Base-by-base conservation (phyloP, 2,113 vertebrate species). In the Setophaga coronata region DNA sequence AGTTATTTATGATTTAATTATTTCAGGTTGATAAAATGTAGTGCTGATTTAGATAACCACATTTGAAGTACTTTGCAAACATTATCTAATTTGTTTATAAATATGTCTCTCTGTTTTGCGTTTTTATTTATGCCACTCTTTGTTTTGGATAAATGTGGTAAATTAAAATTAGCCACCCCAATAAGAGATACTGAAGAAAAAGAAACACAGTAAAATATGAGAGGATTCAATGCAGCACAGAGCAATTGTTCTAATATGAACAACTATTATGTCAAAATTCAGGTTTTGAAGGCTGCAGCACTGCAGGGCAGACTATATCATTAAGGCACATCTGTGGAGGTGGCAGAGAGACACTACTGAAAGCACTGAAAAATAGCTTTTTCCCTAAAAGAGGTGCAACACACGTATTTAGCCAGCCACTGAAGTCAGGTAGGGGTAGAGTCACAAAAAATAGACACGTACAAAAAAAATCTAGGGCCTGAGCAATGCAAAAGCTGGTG, bases 1-100 rank as follows among this genome's bases (percentile, higher is more conserved):
- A 57, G 64, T 78, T 92, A 89, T 81, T 95, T 82, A 42, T 87
- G 24, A 74, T 87, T 71, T 91, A 80, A 93, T 95, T 92, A 87
- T 91, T 89, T 92, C 65, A 74, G n/a, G n/a, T 71, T 92, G 73
- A 71, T 81, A 87, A 81, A 64, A 91, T 26, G 40, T 26, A 64
- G 34, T 18, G 45, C 36, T 80, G 80, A 81, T 83, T 83, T 81
- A 93, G 47, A 40, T 88, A 82, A 65, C 18, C 7, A 21, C 33
- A 74, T 87, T 66, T 70, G 51, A 81, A 95, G 34, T 56, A 60
- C 38, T 92, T 87, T 47, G 25, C 25, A 90, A 86, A 83, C 3
- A 70, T 86, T 65, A 70, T n/a, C 47, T 73, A 70, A 70, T 90
- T 86, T 89, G 33, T 70, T 95, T 92, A 65, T 65, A 93, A 88